Conservation (phyloP, 1,140 invertebrate genomes). For the Papilio helenus region DNA sequence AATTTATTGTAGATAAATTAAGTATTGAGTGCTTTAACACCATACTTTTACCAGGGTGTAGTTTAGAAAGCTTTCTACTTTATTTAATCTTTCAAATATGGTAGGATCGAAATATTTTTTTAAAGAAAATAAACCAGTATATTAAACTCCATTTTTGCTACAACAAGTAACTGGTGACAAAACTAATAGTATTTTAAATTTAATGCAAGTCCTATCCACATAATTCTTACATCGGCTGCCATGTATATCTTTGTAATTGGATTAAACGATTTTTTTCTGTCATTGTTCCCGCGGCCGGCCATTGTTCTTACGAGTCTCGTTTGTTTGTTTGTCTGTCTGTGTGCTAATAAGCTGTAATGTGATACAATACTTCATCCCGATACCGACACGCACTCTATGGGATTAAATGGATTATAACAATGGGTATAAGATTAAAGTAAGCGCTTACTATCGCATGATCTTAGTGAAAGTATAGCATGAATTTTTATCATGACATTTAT, state of each 20-base stretch:
- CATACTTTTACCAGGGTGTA: no score
- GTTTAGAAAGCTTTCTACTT: no score
- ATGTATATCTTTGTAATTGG: conserved; percentile 76
- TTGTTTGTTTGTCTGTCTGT: conserved; percentile 62
- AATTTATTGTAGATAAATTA: no score
- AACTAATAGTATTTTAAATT: neutral
- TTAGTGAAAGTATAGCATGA: neutral
- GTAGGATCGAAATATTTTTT: no score
- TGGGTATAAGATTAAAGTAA: conserved; percentile 44
- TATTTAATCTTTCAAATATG: no score
- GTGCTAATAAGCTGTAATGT: conserved; percentile 77
- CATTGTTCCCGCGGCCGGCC: conserved; percentile 67
- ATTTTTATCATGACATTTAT: conserved; percentile 3
- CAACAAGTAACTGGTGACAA: neutral
- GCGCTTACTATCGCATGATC: conserved; percentile 33
- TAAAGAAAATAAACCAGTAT: no score
- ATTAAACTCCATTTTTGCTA: no score
- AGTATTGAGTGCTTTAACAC: no score
- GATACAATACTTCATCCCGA: conserved; percentile 73
- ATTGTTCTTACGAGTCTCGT: conserved; percentile 66
- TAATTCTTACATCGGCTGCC: conserved; percentile 44
- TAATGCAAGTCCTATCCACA: conserved; percentile 53
- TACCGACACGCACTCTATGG: conserved; percentile 51
- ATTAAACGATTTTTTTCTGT: conserved; percentile 80
- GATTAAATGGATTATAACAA: conserved; percentile 45